Base-by-base conservation (phyloP, 2,888 invertebrate species). In the Nephrotoma guestfalica region DNA sequence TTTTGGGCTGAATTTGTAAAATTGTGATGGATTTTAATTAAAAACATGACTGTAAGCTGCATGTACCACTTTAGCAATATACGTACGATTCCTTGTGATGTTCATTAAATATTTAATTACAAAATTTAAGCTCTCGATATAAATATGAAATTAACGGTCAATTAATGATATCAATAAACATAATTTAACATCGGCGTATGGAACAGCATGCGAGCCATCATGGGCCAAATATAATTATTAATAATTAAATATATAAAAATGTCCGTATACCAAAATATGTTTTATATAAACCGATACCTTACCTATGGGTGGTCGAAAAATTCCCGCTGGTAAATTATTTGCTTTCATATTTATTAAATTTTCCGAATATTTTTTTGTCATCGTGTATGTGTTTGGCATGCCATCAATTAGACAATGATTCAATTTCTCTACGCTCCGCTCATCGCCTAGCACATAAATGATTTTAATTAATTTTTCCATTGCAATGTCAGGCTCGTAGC, bases 381-480 rank as follows among this genome's bases (percentile, higher is more conserved):
- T 91, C 0, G 92, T 92, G 57, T 92, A 92, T n/a, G 92, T 92
- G 86, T 92, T 92, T 83, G 92, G 92, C 90, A 92, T 90, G 71
- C 90, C 90, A 47, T 91, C 91, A 88, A 91, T 90, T 43, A 91
- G 88, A 45, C 91, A 91, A 86, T 90, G 91, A 41, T 90, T 89
- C 86, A 91, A 88, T 88, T 91, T 90, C 87, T 91, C 91, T 88
- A 91, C 88, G 11, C 30, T 30, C 71, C 9, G 71, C 9, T 90
- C 90, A 87, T 91, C 91, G 86, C 91, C 90, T 47, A 91, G 90
- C 40, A 90, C 90, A 87, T 91, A 90, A 88, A 90, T 91, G 86
- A 92, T 89, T 92, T 91, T 91, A 89, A 91, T 91, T 88, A 91
- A 90, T 90, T 91, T 91, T 89, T 92, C 91, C 89, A 92, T 91